Base-by-base conservation (phyloP, 2,797 vertebrate species). In the Onychomys arenicola region DNA sequence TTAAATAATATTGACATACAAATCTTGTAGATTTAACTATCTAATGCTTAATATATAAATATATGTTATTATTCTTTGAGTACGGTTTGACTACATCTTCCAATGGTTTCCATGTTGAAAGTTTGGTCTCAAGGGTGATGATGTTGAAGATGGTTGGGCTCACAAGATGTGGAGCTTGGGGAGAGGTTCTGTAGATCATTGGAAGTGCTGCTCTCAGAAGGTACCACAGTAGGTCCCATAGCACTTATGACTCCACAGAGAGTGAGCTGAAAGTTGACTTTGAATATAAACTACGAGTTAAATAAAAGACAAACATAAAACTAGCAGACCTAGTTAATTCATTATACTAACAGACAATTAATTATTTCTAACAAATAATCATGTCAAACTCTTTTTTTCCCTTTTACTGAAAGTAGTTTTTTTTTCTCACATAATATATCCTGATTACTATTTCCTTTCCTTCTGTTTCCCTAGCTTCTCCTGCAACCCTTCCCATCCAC, bases 401-500 rank as follows among this genome's bases (percentile, higher is more conserved):
- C 32, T 40, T 49, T 80, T n/a, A 34, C 13, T 23, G 17, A 55
- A 52, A 55, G 5, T 21, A 34, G 8, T 23, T 80, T 80, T 55
- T 55, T 80, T 55, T 57, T 12, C 5, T 57, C 5, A 57, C 52
- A 80, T n/a, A 80, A 23, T 23, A 23, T 12, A 57, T 19, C 2
- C 34, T 57, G 5, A 57, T 37, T 81, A 23, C 52, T 4, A 55
- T 81, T 81, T 81, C 19, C 21, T 19, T 13, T 25, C 11, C 34
- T 34, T 57, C 19, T 25, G 57, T 11, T 81, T 11, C 21, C 12
- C 34, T 4, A 55, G 5, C 5, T 25, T 34, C 19, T 81, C 34
- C 5, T 4, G 34, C 34, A 6, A 25, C 5, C 21, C 9, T 11
- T 57, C 14, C 19, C 11, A 57, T 5, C 1, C 2, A 34, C 17